These are phyloP conservation scores for Bellardia pandia DNA, from an alignment of 2,888 invertebrate genomes.

Conservation along the genomic window DNA sequence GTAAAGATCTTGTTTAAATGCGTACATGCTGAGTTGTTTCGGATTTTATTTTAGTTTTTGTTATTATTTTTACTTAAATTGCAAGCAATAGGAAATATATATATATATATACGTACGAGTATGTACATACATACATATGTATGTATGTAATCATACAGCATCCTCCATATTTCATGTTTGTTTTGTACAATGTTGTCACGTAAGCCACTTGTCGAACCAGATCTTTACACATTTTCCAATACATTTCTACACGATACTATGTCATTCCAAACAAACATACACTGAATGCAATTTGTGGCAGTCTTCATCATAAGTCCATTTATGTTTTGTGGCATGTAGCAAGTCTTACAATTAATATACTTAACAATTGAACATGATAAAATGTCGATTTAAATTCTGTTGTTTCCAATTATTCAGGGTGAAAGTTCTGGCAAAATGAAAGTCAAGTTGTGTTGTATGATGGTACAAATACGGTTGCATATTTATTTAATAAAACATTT, in stretches of 20 bases:
- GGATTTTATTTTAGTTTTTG: not conserved
- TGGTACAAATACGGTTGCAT: not conserved
- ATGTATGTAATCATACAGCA: not conserved
- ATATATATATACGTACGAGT: not conserved
- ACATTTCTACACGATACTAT: not conserved
- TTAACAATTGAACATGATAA: not conserved
- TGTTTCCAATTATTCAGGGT: constrained; percentile 19
- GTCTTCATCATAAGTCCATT: not conserved
- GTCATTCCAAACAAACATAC: not conserved
- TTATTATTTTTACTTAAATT: not conserved
- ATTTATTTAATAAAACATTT: no score
- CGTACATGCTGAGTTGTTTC: constrained; percentile 4
- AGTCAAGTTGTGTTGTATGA: not conserved
- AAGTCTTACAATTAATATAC: not conserved
- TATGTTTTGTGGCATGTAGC: constrained; percentile 40
- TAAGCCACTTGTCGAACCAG: constrained; percentile 70
- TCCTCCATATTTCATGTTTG: constrained; percentile 55
- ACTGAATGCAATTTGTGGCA: constrained; percentile 1
- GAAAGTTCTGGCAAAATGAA: constrained; percentile 45
- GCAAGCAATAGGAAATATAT: constrained; percentile 38
- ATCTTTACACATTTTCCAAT: constrained; percentile 34
- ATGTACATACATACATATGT: no score
- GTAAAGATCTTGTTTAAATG: constrained; percentile 36
- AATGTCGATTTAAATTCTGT: constrained; percentile 1
- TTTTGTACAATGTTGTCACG: constrained; percentile 62